Percentiles rank a stretch among this genome's conserved stretches.
phyloP scores from a whole-genome alignment of 2,888 invertebrate species.

The Scaeva pyrastri region DNA sequence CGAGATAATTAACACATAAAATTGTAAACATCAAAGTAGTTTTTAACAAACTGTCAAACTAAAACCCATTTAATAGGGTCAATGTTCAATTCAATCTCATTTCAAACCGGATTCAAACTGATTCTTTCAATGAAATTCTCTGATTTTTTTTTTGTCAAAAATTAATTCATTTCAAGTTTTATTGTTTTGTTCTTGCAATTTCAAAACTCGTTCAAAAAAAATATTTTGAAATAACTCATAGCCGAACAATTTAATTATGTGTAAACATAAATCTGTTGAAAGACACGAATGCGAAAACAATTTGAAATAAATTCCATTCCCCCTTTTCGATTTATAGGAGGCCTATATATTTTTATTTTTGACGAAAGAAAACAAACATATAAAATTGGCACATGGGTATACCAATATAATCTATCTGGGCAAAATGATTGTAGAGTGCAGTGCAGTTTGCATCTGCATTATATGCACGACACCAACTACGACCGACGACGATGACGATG shows the following conservation, averaged over 20 bases:
- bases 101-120: too few species aligned
- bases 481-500: too few species aligned
- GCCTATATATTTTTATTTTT: neutral
- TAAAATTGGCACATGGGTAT: slow-evolving; percentile 23
- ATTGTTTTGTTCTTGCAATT: neutral
- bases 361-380: neutral
- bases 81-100: too few species aligned
- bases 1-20: too few species aligned
- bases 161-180: neutral
- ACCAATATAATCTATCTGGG: too few species aligned
- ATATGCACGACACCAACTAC: slow-evolving; percentile 21
- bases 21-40: too few species aligned
- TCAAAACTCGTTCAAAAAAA: neutral
- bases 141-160: neutral
- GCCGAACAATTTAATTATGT: slow-evolving; percentile 15
- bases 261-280: slow-evolving; percentile 53
- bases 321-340: neutral
- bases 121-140: too few species aligned
- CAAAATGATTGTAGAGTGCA: too few species aligned
- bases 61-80: too few species aligned
- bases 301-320: slow-evolving; percentile 60
- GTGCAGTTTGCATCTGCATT: neutral
- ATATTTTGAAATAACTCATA: slow-evolving; percentile 12
- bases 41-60: too few species aligned
- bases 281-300: slow-evolving; percentile 69